Percentiles rank a stretch among this genome's conserved stretches.
These are phyloP conservation scores for Seira musarum DNA, from an alignment of 2,888 invertebrate genomes.

Conservation along the genomic window DNA sequence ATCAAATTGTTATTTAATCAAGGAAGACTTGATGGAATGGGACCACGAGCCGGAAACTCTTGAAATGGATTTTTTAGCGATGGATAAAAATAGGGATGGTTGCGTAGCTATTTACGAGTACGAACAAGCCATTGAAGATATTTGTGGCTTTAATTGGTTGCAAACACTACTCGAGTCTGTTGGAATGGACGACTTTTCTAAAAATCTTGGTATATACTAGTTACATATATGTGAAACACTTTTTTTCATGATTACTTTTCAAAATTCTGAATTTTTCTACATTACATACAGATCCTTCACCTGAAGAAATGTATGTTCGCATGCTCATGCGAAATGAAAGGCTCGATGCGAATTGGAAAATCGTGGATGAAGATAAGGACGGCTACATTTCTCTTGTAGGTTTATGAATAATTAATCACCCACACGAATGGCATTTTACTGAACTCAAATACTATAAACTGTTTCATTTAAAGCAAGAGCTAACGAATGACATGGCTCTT, in stretches of 20 bases:
- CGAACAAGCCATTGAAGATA: background rate
- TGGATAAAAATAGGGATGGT: slow-evolving; percentile 30
- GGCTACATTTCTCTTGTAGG: slow-evolving; percentile 26
- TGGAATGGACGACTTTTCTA: background rate
- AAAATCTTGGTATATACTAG: background rate
- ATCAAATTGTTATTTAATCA: background rate
- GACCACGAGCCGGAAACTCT: slow-evolving; percentile 29
- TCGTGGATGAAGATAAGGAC: slow-evolving; percentile 27
- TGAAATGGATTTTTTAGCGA: background rate
- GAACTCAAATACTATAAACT: no score
- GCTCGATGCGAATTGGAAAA: slow-evolving; percentile 4
- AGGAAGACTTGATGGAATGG: slow-evolving; percentile 33
- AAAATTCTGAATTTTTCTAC: background rate
- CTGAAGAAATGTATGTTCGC: slow-evolving; percentile 43
- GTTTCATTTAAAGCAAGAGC: no score
- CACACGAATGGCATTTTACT: no score
- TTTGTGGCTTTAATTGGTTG: slow-evolving; percentile 29
- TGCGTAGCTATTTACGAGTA: slow-evolving; percentile 37
- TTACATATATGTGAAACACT: background rate
- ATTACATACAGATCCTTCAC: slow-evolving; percentile 26
- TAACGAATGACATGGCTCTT: no score
- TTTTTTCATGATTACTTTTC: background rate
- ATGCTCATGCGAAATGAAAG: slow-evolving; percentile 20
- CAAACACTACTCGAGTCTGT: background rate
- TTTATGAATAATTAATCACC: background rate